Evolutionary conservation across 2,888 invertebrate genomes (phyloP).

Genomic region (Molanna angustata): DNA sequence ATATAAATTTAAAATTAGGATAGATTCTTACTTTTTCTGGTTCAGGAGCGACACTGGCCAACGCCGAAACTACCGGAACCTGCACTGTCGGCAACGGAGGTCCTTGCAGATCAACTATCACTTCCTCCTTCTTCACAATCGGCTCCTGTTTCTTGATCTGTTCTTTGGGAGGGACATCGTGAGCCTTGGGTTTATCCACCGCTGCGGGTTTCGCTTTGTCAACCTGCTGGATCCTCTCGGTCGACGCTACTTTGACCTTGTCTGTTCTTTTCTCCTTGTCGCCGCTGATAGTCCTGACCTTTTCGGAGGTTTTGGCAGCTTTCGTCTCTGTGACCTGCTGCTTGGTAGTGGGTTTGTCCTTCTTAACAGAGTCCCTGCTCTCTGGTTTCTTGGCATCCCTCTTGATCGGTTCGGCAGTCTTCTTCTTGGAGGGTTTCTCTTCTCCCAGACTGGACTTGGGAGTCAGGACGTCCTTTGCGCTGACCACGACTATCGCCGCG

Average conservation of each 20-base stretch:
- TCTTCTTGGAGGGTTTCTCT: neutral
- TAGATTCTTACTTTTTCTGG: slow-evolving; percentile 23
- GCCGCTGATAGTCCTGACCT: neutral
- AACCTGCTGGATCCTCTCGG: neutral
- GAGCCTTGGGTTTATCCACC: neutral
- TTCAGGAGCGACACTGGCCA: slow-evolving; percentile 11
- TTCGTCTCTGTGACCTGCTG: neutral
- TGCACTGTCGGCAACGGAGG: slow-evolving; percentile 19
- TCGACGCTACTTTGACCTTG: neutral
- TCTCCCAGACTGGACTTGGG: neutral
- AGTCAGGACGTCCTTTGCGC: slow-evolving; percentile 8
- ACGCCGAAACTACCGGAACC: neutral
- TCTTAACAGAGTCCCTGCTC: neutral
- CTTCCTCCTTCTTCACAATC: slow-evolving; percentile 10
- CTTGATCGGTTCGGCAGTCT: neutral
- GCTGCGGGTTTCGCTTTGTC: neutral
- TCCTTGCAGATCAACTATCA: slow-evolving; percentile 22
- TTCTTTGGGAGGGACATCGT: neutral
- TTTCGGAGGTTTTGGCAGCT: slow-evolving; percentile 2
- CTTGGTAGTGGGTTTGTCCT: neutral
- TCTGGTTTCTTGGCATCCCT: slow-evolving; percentile 4
- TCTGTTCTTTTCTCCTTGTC: neutral
- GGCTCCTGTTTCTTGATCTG: neutral
- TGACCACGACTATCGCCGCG: slow-evolving; percentile 10
- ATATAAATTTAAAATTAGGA: neutral